Evolutionary conservation across 2,888 invertebrate species (phyloP), one percentile per base, ranked within the genome.

Genomic region (Metacarcinus magister): DNA sequence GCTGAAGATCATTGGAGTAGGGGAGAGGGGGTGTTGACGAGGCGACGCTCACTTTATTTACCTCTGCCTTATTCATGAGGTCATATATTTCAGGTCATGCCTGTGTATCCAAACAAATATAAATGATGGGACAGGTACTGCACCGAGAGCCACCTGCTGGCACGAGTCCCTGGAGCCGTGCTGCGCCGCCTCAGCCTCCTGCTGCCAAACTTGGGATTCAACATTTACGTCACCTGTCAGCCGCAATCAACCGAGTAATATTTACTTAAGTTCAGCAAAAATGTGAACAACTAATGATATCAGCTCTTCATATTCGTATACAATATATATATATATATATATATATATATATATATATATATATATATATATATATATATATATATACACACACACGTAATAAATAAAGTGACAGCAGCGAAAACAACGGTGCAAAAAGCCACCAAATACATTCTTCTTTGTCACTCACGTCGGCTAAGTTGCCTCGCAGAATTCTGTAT

Each of bases 271-370:
- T 43, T 10, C 43, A 43, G 43, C 90, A 90, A 43, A 44, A 90
- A 43, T 90, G 43, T 90, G n/a, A 43, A 90, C 90, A 44, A 10
- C 5, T 90, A 39, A 89, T 19, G 43, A 43, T 90, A 90, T 43
- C 90, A 23, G 23, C 44, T 23, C 2, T 10, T 90, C 90, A 90
- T 23, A 90, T 90, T 90, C 8, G 32, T 89, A 5, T n/a, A n/a
- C n/a, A n/a, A n/a, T 87, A 87, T 87, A 87, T 87, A 87, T 87
- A 87, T 5, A 82, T 82, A 82, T 82, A 82, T 82, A 82, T 82
- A 82, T 82, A 82, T 82, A 82, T 82, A 82, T 82, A 82, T 82
- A 82, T 82, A 82, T 82, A 82, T 82, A 82, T 82, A 82, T 82
- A 82, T 82, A 82, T 82, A 82, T 82, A 82, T 82, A 82, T 82